A percentile compares a stretch with the other conserved stretches of the same genome.
Evolutionary conservation across 2,888 invertebrate species (phyloP).

Genomic region (Drosophila mimica): DNA sequence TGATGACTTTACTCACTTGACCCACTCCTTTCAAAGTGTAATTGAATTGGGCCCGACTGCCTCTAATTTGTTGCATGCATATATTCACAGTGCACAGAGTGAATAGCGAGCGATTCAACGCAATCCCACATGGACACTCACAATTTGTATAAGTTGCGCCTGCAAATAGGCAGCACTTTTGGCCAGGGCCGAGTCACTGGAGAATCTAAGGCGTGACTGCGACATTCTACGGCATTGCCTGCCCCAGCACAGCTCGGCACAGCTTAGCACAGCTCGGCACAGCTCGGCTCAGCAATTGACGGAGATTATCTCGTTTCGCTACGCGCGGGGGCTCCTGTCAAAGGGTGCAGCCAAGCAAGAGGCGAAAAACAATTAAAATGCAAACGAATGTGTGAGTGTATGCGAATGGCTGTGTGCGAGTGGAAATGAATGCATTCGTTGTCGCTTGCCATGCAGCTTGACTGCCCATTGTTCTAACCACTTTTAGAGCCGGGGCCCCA

Average conservation of each 20-base stretch:
- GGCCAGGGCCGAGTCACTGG: neutral
- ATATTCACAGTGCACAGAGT: neutral
- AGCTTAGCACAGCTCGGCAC: conserved; percentile 16
- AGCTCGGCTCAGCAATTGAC: conserved; percentile 41
- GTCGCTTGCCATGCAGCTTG: conserved; percentile 51
- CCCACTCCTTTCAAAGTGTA: conserved; percentile 36
- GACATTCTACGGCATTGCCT: conserved; percentile 7
- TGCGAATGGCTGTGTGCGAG: conserved; percentile 14
- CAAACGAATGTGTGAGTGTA: conserved; percentile 9
- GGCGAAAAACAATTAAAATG: conserved; percentile 71
- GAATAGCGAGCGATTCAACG: neutral
- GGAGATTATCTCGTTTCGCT: conserved; percentile 62
- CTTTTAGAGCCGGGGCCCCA: conserved; percentile 12
- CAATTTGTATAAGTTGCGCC: conserved; percentile 59
- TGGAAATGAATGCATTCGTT: conserved; percentile 55
- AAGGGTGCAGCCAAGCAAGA: conserved; percentile 65
- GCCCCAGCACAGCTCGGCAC: conserved; percentile 3
- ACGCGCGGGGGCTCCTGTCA: conserved; percentile 30
- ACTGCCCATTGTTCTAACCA: conserved; percentile 61
- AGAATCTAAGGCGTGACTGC: conserved; percentile 19
- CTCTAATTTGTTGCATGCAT: conserved; percentile 47
- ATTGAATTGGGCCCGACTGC: conserved; percentile 55
- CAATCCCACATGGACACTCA: conserved; percentile 34
- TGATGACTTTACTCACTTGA: conserved; percentile 15
- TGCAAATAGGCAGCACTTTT: conserved; percentile 36